Percentiles rank a stretch among this genome's conserved stretches.
Evolutionary conservation across 2,113 vertebrate genomes (phyloP).

Genomic region (Vidua chalybeata): DNA sequence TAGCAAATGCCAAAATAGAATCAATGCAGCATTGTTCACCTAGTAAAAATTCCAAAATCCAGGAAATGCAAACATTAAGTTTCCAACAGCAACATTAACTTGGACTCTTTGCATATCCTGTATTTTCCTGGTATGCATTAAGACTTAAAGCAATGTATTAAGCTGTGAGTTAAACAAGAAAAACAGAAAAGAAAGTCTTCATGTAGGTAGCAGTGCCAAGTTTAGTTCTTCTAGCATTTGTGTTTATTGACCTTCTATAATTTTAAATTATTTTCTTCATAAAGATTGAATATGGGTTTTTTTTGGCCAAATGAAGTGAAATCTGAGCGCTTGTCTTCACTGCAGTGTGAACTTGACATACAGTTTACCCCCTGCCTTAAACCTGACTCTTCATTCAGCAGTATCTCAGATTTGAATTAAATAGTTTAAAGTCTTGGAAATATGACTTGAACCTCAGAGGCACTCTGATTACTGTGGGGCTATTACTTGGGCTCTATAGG

Average conservation of each 20-base stretch:
- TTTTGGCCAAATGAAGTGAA: neutral
- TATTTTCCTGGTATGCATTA: conserved; percentile 52
- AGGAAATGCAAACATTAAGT: conserved; percentile 61
- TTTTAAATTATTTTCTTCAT: conserved; percentile 5
- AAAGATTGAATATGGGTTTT: neutral
- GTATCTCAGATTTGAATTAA: neutral
- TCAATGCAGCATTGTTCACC: conserved; percentile 61
- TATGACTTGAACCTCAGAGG: neutral
- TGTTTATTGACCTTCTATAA: conserved; percentile 15
- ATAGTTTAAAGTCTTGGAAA: neutral
- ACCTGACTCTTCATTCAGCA: neutral
- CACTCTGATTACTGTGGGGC: neutral
- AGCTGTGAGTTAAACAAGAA: conserved; percentile 43
- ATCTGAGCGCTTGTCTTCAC: conserved; percentile 23
- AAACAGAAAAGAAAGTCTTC: neutral
- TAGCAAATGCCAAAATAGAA: conserved; percentile 53
- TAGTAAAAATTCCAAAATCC: conserved; percentile 39
- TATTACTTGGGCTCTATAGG: neutral
- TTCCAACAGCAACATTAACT: conserved; percentile 67
- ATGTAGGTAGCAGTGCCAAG: neutral
- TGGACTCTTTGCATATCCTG: conserved; percentile 46
- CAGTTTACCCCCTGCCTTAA: neutral
- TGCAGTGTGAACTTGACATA: neutral
- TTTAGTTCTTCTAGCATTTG: neutral
- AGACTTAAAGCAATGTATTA: conserved; percentile 36